phyloP scores from a whole-genome alignment of 2,797 vertebrate genomes.

The Gambusia yucatana region DNA sequence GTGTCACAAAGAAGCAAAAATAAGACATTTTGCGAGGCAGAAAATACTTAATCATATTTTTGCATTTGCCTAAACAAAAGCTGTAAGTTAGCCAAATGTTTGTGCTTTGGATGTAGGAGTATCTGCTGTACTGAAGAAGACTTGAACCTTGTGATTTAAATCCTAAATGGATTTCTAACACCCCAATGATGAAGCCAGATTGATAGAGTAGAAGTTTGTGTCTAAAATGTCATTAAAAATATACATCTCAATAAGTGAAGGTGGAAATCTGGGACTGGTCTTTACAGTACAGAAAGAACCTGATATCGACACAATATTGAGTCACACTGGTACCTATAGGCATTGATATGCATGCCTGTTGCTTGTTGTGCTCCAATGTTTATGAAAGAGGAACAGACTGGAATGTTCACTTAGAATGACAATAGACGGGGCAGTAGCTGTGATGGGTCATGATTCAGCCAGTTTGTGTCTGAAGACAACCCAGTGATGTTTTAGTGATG shows the following conservation, averaged over 20 bases:
- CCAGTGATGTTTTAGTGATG: constrained; percentile 9
- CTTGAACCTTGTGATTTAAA: not conserved
- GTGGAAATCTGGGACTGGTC: not conserved
- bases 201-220: not conserved
- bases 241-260: not conserved
- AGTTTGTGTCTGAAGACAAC: not conserved
- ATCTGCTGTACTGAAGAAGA: not conserved
- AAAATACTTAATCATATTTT: not conserved
- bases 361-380: constrained; percentile 18
- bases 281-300: not conserved
- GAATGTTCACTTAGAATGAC: not conserved
- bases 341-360: constrained; percentile 32
- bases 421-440: constrained; percentile 1
- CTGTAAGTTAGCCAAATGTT: not conserved
- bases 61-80: not conserved
- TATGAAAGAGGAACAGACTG: not conserved
- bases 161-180: not conserved
- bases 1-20: not conserved
- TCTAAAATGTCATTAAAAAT: not conserved
- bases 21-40: not conserved
- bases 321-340: constrained; percentile 4
- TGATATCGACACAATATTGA: not conserved
- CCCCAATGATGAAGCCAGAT: not conserved
- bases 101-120: not conserved
- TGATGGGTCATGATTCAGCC: not conserved